Conservation (phyloP, 2,888 invertebrate species). For the Epirrita christyi region DNA sequence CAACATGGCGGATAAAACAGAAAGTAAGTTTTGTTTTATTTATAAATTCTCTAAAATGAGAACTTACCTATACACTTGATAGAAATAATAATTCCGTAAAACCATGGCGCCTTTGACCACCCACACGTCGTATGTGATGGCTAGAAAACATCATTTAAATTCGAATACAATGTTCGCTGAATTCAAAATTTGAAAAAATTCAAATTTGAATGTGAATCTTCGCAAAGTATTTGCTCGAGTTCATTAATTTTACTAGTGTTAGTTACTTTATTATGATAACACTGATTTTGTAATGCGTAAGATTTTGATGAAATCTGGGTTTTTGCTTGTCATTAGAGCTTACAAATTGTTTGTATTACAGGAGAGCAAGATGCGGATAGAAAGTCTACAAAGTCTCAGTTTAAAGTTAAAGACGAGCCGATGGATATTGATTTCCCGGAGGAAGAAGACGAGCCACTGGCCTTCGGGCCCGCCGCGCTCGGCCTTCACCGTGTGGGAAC, state of each 20-base stretch:
- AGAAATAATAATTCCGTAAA: constrained; percentile 6
- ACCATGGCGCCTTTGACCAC: not conserved
- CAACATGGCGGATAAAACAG: constrained; percentile 93
- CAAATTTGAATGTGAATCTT: constrained; percentile 75
- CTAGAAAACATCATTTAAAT: constrained; percentile 20
- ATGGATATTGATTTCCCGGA: constrained; percentile 87
- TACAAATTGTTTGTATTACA: constrained; percentile 37
- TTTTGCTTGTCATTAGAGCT: not conserved
- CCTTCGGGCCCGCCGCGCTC: constrained; percentile 91
- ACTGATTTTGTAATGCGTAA: not conserved
- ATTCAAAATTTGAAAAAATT: constrained; percentile 85
- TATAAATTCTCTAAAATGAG: not conserved
- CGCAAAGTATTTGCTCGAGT: constrained; percentile 58
- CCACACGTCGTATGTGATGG: constrained; percentile 6
- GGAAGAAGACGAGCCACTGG: constrained; percentile 88
- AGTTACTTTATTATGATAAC: constrained; percentile 1
- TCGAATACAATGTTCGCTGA: constrained; percentile 55
- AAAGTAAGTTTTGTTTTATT: constrained; percentile 87
- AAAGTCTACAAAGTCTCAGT: constrained; percentile 57
- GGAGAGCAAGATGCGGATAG: constrained; percentile 64
- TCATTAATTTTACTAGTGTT: constrained; percentile 25
- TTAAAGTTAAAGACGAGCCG: constrained; percentile 83
- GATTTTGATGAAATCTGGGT: not conserved
- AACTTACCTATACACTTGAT: not conserved
- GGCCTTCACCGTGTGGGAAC: constrained; percentile 93